Evolutionary conservation across 2,888 invertebrate species (phyloP), one percentile per base, ranked within the genome.

Genomic region (Lasioglossum leucozonium): DNA sequence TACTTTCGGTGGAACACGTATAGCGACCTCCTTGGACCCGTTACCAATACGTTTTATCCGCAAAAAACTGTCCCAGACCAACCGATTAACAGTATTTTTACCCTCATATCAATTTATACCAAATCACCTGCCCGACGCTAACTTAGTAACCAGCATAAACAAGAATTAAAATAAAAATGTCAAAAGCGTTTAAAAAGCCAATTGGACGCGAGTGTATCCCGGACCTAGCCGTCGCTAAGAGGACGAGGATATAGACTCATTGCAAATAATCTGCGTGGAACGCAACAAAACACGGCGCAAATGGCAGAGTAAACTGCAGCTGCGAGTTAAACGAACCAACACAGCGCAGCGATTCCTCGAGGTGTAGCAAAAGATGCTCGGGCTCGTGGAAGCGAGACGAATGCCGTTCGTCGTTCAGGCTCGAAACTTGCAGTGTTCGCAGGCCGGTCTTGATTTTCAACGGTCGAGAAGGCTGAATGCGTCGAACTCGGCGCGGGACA

Each of bases 361-460:
- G 26, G 37, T 16, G n/a, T 30, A 44, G 58, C 18, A 30, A 55
- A 34, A 5, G 72, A 77, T 72, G 47, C 72, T 0, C 42, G 58
- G 58, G 11, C 75, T 75, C 42, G 58, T 58, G 55, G 78, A 40
- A 77, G 84, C 72, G 79, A 71, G 65, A 76, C 84, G 75, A 85
- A 87, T 83, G 44, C 55, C 40, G 69, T 67, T 69, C 77, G 79
- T 71, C 30, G 74, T 74, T 69, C 44, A 58, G 47, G 34, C 34
- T 74, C 82, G 75, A 71, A 62, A 62, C 58, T 62, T 2, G 77
- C 34, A 65, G 65, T 58, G 62, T 74, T 55, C 51, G 40, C 22
- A 37, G 26, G 74, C 55, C 76, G 42, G 47, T 55, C 77, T 65
- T 74, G 80, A 88, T 88, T 88, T 88, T 88, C 78, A 82, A 84